Evolutionary conservation across 2,888 invertebrate species (phyloP).

Genomic region (Luffia ferchaultella): DNA sequence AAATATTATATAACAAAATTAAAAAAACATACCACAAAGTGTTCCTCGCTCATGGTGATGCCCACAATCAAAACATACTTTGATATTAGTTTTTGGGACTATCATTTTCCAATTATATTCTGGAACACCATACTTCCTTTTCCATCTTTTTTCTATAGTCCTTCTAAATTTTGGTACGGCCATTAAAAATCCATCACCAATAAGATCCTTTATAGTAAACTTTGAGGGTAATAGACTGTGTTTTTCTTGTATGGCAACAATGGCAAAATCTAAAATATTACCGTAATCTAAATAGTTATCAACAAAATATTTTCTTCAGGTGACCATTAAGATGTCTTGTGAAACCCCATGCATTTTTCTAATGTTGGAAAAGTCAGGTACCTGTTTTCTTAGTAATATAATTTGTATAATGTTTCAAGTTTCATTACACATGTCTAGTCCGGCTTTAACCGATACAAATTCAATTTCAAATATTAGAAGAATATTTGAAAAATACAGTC

Average conservation of each 20-base stretch:
- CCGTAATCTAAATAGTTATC: too few species aligned
- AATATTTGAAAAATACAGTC: too few species aligned
- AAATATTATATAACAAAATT: too few species aligned
- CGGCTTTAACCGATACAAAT: too few species aligned
- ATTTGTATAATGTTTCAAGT: too few species aligned
- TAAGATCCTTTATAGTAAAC: conserved; percentile 69
- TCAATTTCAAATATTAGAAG: too few species aligned
- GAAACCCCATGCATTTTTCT: too few species aligned
- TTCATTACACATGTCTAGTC: too few species aligned
- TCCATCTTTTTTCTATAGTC: conserved; percentile 76
- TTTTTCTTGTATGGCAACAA: conserved; percentile 33
- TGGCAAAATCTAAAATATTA: conserved; percentile 40
- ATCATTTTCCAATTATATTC: conserved; percentile 75
- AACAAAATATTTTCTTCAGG: too few species aligned
- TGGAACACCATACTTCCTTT: conserved; percentile 75
- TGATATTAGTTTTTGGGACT: conserved; percentile 75
- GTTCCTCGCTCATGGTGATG: conserved; percentile 80
- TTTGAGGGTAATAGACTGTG: conserved; percentile 20
- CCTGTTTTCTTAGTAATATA: too few species aligned
- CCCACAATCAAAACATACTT: conserved; percentile 84
- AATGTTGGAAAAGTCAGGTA: too few species aligned
- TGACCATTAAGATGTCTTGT: too few species aligned
- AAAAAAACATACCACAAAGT: conserved; percentile 79
- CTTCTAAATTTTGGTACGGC: conserved; percentile 84
- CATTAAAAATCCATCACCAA: conserved; percentile 80